Evolutionary conservation across 1,140 invertebrate species (phyloP).

Genomic region (Onthophagus taurus): DNA sequence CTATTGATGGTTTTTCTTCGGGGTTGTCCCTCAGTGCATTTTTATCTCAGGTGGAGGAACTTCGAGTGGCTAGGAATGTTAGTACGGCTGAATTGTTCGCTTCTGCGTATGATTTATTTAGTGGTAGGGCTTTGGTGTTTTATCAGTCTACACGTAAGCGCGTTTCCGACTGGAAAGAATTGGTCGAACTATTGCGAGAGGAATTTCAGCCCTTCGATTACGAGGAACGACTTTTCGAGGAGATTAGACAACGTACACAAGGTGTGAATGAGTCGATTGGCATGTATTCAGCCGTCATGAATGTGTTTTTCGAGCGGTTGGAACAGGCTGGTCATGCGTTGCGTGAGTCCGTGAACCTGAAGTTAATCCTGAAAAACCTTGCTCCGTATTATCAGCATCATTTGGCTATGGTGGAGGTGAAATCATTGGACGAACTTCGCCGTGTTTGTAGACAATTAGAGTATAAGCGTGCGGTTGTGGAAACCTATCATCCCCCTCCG

Average conservation of each 20-base stretch:
- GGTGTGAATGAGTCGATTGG: conserved; percentile 24
- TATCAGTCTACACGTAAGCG: not conserved
- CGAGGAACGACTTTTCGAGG: conserved; percentile 27
- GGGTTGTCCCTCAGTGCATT: conserved; percentile 22
- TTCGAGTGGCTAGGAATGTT: conserved; percentile 19
- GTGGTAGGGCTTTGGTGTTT: not conserved
- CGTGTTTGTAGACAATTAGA: conserved; percentile 9
- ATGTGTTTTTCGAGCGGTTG: conserved; percentile 28
- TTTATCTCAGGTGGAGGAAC: conserved; percentile 24
- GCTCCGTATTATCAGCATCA: conserved; percentile 26
- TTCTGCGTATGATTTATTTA: conserved; percentile 4
- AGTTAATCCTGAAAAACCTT: conserved; percentile 27
- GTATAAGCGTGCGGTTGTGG: no score
- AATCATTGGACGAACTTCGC: conserved; percentile 6
- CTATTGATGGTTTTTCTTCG: not conserved
- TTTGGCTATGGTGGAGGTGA: conserved; percentile 8
- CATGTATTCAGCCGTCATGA: conserved; percentile 27
- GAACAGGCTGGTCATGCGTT: no score
- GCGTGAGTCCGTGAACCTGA: conserved; percentile 22
- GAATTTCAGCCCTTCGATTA: conserved; percentile 22
- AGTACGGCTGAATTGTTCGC: conserved; percentile 16
- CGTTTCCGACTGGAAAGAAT: not conserved
- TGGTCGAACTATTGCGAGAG: conserved; percentile 10
- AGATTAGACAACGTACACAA: conserved; percentile 27
- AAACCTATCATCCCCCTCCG: no score